Evolutionary conservation across 2,113 vertebrate genomes (phyloP).

Genomic region (Gavia stellata): DNA sequence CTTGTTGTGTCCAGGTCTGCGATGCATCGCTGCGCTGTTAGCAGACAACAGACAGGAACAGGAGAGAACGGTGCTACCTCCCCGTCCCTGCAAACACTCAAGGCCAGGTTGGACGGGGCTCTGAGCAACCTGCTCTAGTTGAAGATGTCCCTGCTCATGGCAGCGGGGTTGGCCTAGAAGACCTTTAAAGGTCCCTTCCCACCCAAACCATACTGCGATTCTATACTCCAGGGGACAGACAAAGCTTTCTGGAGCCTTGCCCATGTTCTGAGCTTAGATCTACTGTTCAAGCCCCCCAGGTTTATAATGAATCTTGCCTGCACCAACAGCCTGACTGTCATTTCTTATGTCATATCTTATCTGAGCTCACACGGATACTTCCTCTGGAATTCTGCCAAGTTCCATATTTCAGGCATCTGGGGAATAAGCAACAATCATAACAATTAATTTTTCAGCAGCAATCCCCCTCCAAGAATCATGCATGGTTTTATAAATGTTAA

Average conservation of each 20-base stretch:
- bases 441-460: conserved; percentile 4
- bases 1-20: neutral
- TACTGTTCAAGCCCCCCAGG: neutral
- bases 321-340: neutral
- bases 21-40: neutral
- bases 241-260: neutral
- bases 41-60: neutral
- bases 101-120: neutral
- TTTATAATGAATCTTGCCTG: neutral
- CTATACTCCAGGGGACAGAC: neutral
- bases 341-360: neutral
- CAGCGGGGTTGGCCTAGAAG: neutral
- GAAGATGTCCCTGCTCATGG: neutral
- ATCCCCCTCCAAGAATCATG: neutral
- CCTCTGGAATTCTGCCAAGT: neutral
- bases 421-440: neutral
- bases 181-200: neutral
- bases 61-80: neutral
- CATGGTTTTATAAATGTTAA: neutral
- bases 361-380: neutral
- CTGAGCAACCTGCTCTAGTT: neutral
- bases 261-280: neutral
- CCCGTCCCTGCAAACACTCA: neutral
- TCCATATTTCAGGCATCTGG: neutral
- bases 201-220: neutral